Percentiles rank a stretch among this genome's conserved stretches.
phyloP scores from a whole-genome alignment of 2,797 vertebrate genomes.

The Squalus acanthias region DNA sequence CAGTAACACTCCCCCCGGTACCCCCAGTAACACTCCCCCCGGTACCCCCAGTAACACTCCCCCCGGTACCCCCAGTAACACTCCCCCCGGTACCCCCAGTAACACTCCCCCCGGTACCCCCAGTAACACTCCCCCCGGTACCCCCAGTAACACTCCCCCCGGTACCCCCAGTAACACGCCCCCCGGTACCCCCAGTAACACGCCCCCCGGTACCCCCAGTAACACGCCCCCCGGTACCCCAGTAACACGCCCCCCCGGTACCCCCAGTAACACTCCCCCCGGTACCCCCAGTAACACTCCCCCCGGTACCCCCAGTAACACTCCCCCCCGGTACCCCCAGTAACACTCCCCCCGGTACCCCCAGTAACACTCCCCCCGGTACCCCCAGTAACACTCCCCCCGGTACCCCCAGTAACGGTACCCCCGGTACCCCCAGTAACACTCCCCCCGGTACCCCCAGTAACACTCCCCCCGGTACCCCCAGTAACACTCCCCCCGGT shows the following conservation, averaged over 20 bases:
- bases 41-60: no score
- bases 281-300: not conserved
- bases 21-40: slow-evolving; percentile 32
- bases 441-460: slow-evolving; percentile 46
- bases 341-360: no score
- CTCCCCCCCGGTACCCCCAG: no score
- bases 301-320: slow-evolving; percentile 49
- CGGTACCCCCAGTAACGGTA: slow-evolving; percentile 40
- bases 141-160: no score
- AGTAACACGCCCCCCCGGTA: not conserved
- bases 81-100: slow-evolving; percentile 49
- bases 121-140: no score
- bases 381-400: slow-evolving; percentile 32
- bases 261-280: no score
- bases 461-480: not conserved
- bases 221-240: slow-evolving; percentile 45
- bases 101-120: no score
- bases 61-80: not conserved
- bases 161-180: slow-evolving; percentile 34
- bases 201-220: slow-evolving; percentile 17
- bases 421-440: no score
- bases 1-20: slow-evolving; percentile 43
- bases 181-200: slow-evolving; percentile 41
- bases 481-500: no score
- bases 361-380: no score